Conservation (phyloP, 2,888 invertebrate species). For the Leptopterna dolabrata region DNA sequence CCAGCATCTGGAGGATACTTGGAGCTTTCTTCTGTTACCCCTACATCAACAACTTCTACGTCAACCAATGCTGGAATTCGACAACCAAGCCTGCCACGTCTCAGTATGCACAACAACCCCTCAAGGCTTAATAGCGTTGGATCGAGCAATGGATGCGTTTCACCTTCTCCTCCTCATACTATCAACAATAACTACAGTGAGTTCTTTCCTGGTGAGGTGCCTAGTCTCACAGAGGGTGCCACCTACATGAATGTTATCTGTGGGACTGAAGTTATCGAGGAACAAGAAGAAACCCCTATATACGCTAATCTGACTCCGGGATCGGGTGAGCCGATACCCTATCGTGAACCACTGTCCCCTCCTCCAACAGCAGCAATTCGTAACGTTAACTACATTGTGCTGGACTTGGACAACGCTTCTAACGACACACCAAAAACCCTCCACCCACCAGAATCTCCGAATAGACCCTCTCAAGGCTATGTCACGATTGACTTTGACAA, state of each 20-base stretch:
- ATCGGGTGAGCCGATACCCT: constrained; percentile 67
- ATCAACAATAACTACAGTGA: constrained; percentile 64
- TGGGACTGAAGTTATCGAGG: constrained; percentile 20
- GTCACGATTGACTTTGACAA: constrained; percentile 95
- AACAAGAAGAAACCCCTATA: constrained; percentile 66
- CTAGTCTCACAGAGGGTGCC: constrained; percentile 58
- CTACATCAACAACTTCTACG: constrained; percentile 47
- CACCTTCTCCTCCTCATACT: constrained; percentile 68
- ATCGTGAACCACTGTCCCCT: constrained; percentile 14
- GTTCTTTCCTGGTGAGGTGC: constrained; percentile 34
- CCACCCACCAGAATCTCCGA: constrained; percentile 70
- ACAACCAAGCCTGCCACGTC: constrained; percentile 57
- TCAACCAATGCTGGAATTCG: constrained; percentile 52
- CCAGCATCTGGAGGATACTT: constrained; percentile 56
- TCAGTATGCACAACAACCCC: constrained; percentile 59
- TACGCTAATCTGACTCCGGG: constrained; percentile 72
- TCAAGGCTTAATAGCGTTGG: constrained; percentile 64
- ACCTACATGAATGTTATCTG: constrained; percentile 68
- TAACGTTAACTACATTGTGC: constrained; percentile 77
- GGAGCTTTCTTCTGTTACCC: constrained; percentile 60
- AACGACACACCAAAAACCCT: constrained; percentile 56
- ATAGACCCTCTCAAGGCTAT: constrained; percentile 74
- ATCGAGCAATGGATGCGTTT: constrained; percentile 68
- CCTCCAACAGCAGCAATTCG: constrained; percentile 63
- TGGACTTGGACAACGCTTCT: constrained; percentile 75